Conservation (phyloP, 2,888 invertebrate species). For the Disparrhopalites patrizii region DNA sequence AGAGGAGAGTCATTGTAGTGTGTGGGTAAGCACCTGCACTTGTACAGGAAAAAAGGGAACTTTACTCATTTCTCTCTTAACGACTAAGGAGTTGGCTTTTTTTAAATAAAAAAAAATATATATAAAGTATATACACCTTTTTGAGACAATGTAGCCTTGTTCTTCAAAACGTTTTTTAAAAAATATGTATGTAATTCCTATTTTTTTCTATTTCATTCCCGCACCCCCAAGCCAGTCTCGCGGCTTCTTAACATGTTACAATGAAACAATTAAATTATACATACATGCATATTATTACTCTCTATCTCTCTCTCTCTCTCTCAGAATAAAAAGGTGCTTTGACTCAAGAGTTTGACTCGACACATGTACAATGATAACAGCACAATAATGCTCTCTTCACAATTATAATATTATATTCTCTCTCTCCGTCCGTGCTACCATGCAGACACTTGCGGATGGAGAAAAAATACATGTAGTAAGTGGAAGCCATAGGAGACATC, state of each 20-base stretch:
- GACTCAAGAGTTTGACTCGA: not conserved
- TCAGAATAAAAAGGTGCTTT: not conserved
- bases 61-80: too few species aligned
- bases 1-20: too few species aligned
- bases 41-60: too few species aligned
- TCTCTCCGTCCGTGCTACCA: too few species aligned
- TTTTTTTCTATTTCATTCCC: not conserved
- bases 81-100: too few species aligned
- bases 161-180: constrained; percentile 13
- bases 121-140: not conserved
- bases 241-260: too few species aligned
- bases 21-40: too few species aligned
- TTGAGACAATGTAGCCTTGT: constrained; percentile 21
- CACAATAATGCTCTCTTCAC: not conserved
- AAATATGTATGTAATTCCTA: not conserved
- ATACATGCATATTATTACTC: too few species aligned
- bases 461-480: not conserved
- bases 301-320: not conserved
- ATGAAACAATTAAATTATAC: too few species aligned
- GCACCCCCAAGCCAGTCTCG: too few species aligned
- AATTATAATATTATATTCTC: too few species aligned
- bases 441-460: too few species aligned
- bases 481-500: not conserved
- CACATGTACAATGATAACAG: not conserved
- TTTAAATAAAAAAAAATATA: not conserved